Evolutionary conservation across 2,797 vertebrate genomes (phyloP).

Genomic region (Tapirus indicus): DNA sequence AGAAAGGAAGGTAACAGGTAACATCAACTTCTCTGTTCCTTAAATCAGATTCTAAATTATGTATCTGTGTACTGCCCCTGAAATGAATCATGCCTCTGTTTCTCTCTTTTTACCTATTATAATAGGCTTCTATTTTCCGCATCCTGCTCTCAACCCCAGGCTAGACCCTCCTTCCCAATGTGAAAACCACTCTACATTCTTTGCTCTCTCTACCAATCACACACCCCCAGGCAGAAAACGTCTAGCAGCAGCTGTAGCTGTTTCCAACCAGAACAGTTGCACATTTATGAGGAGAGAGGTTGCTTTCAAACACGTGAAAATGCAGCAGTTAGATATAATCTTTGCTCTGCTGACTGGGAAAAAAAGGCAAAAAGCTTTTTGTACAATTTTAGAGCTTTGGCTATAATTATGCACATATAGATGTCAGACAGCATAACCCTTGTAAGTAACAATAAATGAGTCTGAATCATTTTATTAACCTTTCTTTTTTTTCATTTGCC

Average conservation of each 20-base stretch:
- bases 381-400: conserved; percentile 44
- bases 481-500: conserved; percentile 52
- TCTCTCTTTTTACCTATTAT: background rate
- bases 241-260: background rate
- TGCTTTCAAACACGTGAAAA: conserved; percentile 45
- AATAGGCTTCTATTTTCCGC: background rate
- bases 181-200: background rate
- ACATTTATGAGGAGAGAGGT: background rate
- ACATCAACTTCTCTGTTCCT: background rate
- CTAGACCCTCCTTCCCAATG: background rate
- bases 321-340: conserved; percentile 44
- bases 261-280: background rate
- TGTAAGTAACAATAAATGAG: conserved; percentile 72
- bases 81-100: background rate
- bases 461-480: conserved; percentile 77
- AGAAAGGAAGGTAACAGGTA: background rate
- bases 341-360: conserved; percentile 51
- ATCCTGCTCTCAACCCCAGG: background rate
- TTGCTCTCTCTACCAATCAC: background rate
- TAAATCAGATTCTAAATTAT: background rate
- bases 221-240: background rate
- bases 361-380: conserved; percentile 54
- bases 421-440: conserved; percentile 67
- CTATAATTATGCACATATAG: conserved; percentile 75
- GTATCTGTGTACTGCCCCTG: rapidly evolving